phyloP scores from a whole-genome alignment of 2,113 vertebrate genomes.

The Burhinus oedicnemus region DNA sequence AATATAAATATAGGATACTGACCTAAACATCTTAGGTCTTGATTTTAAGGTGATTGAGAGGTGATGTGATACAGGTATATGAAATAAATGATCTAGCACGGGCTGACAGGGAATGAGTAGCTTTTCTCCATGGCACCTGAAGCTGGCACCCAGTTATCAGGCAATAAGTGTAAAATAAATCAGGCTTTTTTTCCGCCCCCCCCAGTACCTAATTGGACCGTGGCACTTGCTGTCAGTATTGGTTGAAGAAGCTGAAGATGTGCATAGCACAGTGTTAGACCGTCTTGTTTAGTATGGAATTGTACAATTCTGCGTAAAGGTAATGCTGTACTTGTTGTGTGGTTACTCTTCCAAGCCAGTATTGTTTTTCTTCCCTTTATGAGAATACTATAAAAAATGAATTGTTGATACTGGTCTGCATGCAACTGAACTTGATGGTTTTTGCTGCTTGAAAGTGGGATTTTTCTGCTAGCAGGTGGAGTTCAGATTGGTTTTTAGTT shows the following conservation, averaged over 20 bases:
- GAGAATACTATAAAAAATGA: neutral
- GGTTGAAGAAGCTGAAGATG: neutral
- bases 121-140: neutral
- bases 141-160: neutral
- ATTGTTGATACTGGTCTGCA: neutral
- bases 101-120: neutral
- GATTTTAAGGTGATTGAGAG: neutral
- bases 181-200: no score
- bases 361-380: neutral
- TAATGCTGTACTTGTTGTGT: neutral
- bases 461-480: neutral
- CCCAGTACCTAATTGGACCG: neutral
- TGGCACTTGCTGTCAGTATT: neutral
- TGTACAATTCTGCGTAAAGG: neutral
- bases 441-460: neutral
- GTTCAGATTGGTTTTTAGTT: neutral
- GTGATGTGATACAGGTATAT: neutral
- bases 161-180: neutral
- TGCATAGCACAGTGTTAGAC: neutral
- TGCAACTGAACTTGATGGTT: rapidly evolving
- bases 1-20: neutral
- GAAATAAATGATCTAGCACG: neutral
- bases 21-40: neutral
- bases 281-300: neutral
- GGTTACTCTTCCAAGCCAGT: neutral